These are phyloP conservation scores for Fulica atra DNA, from an alignment of 2,113 vertebrate species.

Conservation along the genomic window DNA sequence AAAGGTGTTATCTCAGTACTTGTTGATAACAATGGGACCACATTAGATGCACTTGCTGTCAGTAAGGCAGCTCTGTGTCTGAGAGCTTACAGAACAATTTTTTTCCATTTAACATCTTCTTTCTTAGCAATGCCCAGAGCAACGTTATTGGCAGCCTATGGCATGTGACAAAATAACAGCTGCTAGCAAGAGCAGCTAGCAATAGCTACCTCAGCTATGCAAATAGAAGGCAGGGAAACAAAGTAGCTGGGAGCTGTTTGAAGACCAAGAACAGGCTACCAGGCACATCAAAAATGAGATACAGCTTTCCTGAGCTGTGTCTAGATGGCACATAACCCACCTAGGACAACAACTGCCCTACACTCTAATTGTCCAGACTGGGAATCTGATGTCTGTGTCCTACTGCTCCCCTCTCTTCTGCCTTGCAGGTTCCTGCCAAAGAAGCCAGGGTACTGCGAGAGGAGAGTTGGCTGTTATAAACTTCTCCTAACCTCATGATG, in stretches of 20 bases:
- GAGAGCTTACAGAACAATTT: neutral
- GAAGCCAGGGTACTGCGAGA: neutral
- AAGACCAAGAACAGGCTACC: neutral
- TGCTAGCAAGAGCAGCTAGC: neutral
- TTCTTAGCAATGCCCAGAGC: neutral
- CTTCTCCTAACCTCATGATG: neutral
- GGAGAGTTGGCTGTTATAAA: neutral
- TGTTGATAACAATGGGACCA: neutral
- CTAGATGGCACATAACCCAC: neutral
- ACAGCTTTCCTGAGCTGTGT: neutral
- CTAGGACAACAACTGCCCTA: neutral
- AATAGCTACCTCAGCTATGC: neutral
- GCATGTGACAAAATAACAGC: neutral
- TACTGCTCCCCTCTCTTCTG: rapidly evolving
- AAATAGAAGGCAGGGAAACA: neutral
- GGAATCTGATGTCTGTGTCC: neutral
- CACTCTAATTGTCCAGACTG: neutral
- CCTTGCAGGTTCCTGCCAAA: neutral
- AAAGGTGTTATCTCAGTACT: neutral
- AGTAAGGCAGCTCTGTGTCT: neutral
- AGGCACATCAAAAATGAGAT: neutral
- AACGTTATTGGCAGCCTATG: neutral
- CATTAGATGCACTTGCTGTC: neutral
- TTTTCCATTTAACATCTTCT: neutral
- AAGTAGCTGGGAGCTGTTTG: neutral